phyloP scores from a whole-genome alignment of 1,140 invertebrate species.

The Aporrectodea caliginosa region DNA sequence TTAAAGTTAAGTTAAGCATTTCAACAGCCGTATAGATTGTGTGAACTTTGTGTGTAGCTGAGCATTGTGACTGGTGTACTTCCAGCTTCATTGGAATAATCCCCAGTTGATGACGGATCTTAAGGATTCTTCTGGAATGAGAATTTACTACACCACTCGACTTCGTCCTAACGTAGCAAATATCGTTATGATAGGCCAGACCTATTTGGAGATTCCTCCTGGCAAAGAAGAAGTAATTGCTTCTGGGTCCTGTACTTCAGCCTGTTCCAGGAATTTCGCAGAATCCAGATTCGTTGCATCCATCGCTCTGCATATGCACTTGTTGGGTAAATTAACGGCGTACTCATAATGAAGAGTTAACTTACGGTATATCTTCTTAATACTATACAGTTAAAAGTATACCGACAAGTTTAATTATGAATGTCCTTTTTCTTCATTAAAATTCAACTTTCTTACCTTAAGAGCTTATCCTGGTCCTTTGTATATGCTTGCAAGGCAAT shows the following conservation, averaged over 20 bases:
- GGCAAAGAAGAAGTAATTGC: neutral
- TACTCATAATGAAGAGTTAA: neutral
- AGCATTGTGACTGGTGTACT: neutral
- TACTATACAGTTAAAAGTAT: neutral
- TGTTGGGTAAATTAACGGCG: neutral
- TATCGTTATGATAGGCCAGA: neutral
- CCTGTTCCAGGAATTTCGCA: neutral
- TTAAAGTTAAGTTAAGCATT: neutral
- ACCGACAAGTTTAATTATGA: neutral
- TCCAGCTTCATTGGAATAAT: neutral
- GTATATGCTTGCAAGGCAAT: too few species aligned
- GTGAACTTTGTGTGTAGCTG: neutral
- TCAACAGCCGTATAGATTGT: neutral
- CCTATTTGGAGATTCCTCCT: neutral
- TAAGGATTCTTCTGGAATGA: neutral
- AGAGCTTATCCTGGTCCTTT: too few species aligned
- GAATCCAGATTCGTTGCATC: neutral
- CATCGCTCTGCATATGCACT: neutral
- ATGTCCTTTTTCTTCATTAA: neutral
- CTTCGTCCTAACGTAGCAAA: neutral
- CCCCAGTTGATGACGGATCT: neutral
- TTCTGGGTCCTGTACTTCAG: neutral
- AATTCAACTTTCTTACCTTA: neutral
- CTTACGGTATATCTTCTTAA: neutral
- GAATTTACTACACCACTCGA: neutral